phyloP scores from a whole-genome alignment of 2,113 vertebrate species.

The Melospiza melodia region DNA sequence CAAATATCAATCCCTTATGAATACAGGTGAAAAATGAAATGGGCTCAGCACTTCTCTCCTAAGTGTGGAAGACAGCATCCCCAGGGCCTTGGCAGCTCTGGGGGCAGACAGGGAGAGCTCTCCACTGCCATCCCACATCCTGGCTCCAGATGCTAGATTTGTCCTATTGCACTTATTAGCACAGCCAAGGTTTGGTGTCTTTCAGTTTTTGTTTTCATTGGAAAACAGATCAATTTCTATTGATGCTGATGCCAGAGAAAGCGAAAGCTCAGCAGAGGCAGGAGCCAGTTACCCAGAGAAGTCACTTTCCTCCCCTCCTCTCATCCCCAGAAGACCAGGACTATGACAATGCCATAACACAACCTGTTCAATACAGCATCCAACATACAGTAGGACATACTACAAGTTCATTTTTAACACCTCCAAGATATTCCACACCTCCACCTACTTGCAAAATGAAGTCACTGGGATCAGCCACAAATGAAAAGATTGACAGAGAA shows the following conservation, averaged over 20 bases:
- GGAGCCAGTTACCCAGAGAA: neutral
- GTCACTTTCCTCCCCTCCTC: neutral
- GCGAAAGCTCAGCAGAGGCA: neutral
- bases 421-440: neutral
- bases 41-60: neutral
- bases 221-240: neutral
- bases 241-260: neutral
- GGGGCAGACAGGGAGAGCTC: neutral
- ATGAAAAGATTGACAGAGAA: neutral
- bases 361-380: neutral
- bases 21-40: neutral
- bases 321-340: neutral
- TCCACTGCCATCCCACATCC: fast-evolving
- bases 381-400: neutral
- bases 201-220: neutral
- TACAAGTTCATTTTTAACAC: neutral
- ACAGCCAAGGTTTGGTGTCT: neutral
- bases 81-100: neutral
- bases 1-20: neutral
- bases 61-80: fast-evolving
- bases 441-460: neutral
- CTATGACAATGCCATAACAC: neutral
- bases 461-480: neutral
- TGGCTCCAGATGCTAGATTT: neutral
- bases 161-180: neutral